Base-by-base conservation (phyloP, 1,140 invertebrate genomes). In the Dendroctonus ponderosae region DNA sequence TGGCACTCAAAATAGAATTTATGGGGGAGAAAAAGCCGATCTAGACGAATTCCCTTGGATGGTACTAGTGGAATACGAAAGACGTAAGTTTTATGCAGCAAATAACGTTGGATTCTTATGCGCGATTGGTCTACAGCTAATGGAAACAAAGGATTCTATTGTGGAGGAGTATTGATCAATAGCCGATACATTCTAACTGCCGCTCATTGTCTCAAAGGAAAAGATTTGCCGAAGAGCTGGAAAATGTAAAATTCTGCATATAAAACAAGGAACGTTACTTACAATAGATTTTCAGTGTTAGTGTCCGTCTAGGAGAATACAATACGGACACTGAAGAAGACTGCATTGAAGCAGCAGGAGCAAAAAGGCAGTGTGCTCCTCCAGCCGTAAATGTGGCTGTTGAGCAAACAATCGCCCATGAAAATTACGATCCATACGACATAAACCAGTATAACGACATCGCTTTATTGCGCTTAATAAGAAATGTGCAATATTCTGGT, bases 181-280 rank as follows among this genome's bases (percentile, higher is more conserved):
- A 78, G 78, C 44, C 78, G 79, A 51, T 86, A 87, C 68, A 79
- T 87, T 3, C 66, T 87, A 26, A 96, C 94, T 0, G 94, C 94
- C 0, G 91, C 90, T 0, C 94, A 97, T 76, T 97, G 94, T 72
- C 80, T 96, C 5, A 85, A 85, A 67, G 86, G 86, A 12, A 81
- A 81, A 12, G 81, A 83, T 54, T 70, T 85, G 46, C 84, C 84
- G 5, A 71, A 64, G 15, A 79, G 72, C 6, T 87, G 82, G 84
- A 68, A 69, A 67, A 53, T 73, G 70, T 73, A 71, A 69, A 51
- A 70, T 60, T 49, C 38, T 51, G n/a, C 9, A 5, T 39, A 41
- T 5, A 49, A 59, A 26, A 11, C 7, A 59, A 39, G 5, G 2
- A 56, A 9, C 50, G 9, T 5, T 52, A 0, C 9, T 14, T 6